Evolutionary conservation across 2,888 invertebrate genomes (phyloP).

Genomic region (Anoplius nigerrimus): DNA sequence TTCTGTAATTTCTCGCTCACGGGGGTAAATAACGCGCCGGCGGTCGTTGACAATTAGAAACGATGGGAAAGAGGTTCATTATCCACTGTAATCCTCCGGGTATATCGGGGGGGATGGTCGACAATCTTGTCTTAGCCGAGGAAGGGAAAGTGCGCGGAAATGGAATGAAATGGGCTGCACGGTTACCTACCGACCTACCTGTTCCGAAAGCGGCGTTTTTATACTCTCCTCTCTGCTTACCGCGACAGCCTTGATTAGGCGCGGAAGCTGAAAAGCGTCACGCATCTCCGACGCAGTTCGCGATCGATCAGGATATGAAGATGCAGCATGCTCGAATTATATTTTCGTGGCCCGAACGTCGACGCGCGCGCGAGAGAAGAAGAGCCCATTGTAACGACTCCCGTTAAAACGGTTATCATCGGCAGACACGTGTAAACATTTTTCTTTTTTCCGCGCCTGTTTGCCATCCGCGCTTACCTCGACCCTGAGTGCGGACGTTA

Average conservation of each 20-base stretch:
- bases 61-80: conserved; percentile 57
- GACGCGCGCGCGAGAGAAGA: no score
- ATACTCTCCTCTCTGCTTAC: no score
- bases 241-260: no score
- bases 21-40: conserved; percentile 63
- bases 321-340: no score
- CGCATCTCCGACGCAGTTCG: no score
- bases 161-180: neutral
- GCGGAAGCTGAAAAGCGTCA: no score
- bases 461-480: conserved; percentile 27
- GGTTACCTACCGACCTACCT: no score
- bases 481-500: conserved; percentile 41
- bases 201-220: neutral
- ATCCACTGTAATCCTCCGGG: conserved; percentile 12
- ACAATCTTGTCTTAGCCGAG: conserved; percentile 8
- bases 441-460: conserved; percentile 3
- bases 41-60: conserved; percentile 53
- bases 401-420: neutral
- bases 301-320: no score
- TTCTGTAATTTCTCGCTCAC: conserved; percentile 61
- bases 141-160: conserved; percentile 2
- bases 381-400: no score
- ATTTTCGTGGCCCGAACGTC: no score
- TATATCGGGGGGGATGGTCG: conserved; percentile 13
- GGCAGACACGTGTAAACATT: neutral